Evolutionary conservation across 1,140 invertebrate species (phyloP).

Genomic region (Drosophila teissieri): DNA sequence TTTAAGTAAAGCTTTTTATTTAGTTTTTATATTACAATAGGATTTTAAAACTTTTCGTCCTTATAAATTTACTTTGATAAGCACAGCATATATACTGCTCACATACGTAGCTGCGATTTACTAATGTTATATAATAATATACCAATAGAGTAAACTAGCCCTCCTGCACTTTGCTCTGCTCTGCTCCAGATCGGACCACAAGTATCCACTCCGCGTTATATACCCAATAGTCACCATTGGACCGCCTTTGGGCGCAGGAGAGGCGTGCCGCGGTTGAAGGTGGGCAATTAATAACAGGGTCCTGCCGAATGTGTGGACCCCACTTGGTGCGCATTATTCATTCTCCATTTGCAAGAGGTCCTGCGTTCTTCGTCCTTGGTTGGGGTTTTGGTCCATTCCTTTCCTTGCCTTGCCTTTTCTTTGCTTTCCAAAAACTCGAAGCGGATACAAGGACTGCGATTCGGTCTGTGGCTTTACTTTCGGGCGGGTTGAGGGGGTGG

Average conservation of each 20-base stretch:
- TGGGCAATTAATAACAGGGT: conserved; percentile 53
- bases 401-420: neutral
- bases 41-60: too few species aligned
- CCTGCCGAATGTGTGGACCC: conserved; percentile 48
- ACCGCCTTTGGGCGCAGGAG: neutral
- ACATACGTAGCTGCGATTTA: too few species aligned
- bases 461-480: conserved; percentile 49
- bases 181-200: neutral
- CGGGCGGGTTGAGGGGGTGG: neutral
- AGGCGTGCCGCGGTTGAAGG: conserved; percentile 25
- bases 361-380: conserved; percentile 9
- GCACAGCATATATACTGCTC: too few species aligned
- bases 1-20: too few species aligned
- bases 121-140: too few species aligned
- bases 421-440: conserved; percentile 4
- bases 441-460: conserved; percentile 48
- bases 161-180: neutral
- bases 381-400: neutral
- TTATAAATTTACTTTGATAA: too few species aligned
- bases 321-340: conserved; percentile 59
- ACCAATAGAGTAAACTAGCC: neutral
- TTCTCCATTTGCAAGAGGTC: conserved; percentile 48
- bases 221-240: conserved; percentile 1
- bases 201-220: neutral
- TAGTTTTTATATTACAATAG: too few species aligned